These are phyloP conservation scores for Typhlichthys eigenmanni DNA, from an alignment of 2,797 vertebrate genomes.

Conservation along the genomic window DNA sequence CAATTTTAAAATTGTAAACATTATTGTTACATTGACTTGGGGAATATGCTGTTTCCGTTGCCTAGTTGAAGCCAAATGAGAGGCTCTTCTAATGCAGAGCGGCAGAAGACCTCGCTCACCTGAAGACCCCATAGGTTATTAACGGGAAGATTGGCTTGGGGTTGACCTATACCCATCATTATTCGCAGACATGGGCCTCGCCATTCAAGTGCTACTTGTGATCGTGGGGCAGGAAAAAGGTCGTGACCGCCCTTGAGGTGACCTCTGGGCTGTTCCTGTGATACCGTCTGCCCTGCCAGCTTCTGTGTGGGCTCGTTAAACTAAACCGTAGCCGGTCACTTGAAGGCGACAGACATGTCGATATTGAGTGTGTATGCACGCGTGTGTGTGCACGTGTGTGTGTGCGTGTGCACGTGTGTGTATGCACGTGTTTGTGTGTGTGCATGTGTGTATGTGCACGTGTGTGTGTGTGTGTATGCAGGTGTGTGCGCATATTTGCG, in stretches of 20 bases:
- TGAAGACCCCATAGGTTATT: conserved; percentile 47
- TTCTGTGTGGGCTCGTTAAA: too few species aligned
- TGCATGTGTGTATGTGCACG: background rate
- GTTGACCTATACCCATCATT: conserved; percentile 46
- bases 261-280: too few species aligned
- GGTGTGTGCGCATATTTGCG: conserved; percentile 4
- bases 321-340: too few species aligned
- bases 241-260: conserved; percentile 40
- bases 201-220: conserved; percentile 52
- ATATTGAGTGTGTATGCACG: too few species aligned
- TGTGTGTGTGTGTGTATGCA: background rate
- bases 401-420: background rate
- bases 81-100: conserved; percentile 17
- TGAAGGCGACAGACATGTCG: too few species aligned
- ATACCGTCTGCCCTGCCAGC: too few species aligned
- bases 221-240: conserved; percentile 40
- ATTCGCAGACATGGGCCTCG: conserved; percentile 41
- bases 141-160: conserved; percentile 29
- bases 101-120: conserved; percentile 14
- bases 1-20: too few species aligned
- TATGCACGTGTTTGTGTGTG: background rate
- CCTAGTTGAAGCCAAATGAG: conserved; percentile 25
- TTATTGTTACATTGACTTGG: conserved; percentile 24
- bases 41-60: background rate
- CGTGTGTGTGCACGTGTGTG: background rate